Percentiles rank a stretch among this genome's conserved stretches.
phyloP scores from a whole-genome alignment of 2,113 vertebrate species.

The Aspidoscelis tigris region DNA sequence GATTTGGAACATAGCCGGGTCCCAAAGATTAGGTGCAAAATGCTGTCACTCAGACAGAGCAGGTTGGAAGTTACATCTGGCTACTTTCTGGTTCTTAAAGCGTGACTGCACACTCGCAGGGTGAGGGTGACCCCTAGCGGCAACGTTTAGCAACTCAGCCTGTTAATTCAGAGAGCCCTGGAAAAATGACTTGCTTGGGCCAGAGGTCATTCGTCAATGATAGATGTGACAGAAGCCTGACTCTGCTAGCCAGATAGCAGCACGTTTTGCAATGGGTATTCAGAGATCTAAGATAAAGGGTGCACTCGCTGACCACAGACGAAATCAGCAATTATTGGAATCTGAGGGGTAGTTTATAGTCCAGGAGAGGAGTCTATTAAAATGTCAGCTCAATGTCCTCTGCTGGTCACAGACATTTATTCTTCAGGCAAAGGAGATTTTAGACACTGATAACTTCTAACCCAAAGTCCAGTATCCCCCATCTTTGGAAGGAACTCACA shows the following conservation, averaged over 20 bases:
- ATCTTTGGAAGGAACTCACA: background rate
- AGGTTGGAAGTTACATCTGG: background rate
- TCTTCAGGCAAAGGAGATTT: constrained; percentile 36
- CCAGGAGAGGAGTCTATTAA: constrained; percentile 46
- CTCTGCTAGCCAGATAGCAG: background rate
- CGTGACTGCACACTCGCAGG: constrained; percentile 25
- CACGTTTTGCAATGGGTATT: background rate
- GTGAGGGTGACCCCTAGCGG: constrained; percentile 61
- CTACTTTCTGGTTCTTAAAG: background rate
- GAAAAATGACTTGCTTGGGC: background rate
- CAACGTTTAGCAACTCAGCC: background rate
- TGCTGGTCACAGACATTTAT: constrained; percentile 57
- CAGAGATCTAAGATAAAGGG: background rate
- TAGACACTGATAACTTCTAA: background rate
- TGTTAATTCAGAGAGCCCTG: background rate
- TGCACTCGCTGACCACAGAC: constrained; percentile 9
- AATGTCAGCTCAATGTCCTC: constrained; percentile 15
- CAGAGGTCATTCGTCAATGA: background rate
- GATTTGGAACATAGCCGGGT: constrained; percentile 45
- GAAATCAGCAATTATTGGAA: constrained; percentile 4
- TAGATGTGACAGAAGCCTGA: background rate
- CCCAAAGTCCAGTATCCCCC: too few species aligned
- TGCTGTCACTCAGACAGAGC: constrained; percentile 14
- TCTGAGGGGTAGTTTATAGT: constrained; percentile 16
- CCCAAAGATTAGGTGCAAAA: constrained; percentile 16